These are phyloP conservation scores for Euproctis similis DNA, from an alignment of 2,888 invertebrate genomes.

Conservation along the genomic window DNA sequence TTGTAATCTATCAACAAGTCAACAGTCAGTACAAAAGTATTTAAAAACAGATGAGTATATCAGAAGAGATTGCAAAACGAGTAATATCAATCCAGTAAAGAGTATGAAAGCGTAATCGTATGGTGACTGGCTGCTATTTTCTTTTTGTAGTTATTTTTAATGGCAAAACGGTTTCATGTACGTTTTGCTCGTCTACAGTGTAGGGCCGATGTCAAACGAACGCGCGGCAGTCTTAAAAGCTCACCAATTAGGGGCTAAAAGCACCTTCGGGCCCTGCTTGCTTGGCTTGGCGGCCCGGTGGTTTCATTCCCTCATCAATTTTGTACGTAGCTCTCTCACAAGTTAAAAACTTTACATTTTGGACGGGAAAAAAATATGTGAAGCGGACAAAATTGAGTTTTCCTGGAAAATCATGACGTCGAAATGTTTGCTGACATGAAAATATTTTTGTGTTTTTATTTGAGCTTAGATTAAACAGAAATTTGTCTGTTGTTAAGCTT, in stretches of 20 bases:
- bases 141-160: constrained; percentile 30
- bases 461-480: no score
- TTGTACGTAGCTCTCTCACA: constrained; percentile 63
- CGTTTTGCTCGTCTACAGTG: constrained; percentile 40
- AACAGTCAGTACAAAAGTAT: no score
- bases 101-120: constrained; percentile 25
- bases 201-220: constrained; percentile 60
- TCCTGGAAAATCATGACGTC: not conserved
- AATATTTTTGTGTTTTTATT: constrained; percentile 1
- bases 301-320: constrained; percentile 70
- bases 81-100: constrained; percentile 13
- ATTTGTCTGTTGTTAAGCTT: no score
- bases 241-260: constrained; percentile 75
- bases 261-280: constrained; percentile 66
- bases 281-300: constrained; percentile 44
- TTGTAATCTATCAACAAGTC: no score
- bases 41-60: no score
- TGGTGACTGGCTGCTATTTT: constrained; percentile 18
- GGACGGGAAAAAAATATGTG: constrained; percentile 19
- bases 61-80: no score
- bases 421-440: constrained; percentile 1
- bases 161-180: constrained; percentile 27
- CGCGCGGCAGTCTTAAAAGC: constrained; percentile 74
- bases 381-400: constrained; percentile 5
- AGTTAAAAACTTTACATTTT: constrained; percentile 46